Base-by-base conservation (phyloP, 2,113 vertebrate species). In the Gymnarchus niloticus region DNA sequence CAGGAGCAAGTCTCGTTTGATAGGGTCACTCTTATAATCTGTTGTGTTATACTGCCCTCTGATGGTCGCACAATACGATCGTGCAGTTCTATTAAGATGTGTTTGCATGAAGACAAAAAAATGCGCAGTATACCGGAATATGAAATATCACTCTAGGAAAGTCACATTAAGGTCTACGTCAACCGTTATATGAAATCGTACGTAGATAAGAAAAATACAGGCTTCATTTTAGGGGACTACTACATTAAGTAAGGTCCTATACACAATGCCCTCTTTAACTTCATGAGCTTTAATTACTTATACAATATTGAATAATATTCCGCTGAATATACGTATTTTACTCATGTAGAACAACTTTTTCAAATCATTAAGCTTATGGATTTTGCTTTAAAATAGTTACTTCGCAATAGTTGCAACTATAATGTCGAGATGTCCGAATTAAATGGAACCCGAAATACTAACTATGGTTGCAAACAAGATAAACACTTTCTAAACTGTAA, bases 21-120 rank as follows among this genome's bases (percentile, higher is more conserved):
- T n/a, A n/a, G 44, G 8, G 21, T 33, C 37, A 48, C 12, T 37
- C 37, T 77, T 7, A 12, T 78, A 23, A 78, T 78, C 44, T 48
- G 37, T 48, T 78, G 76, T 48, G 44, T 78, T 78, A 78, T 48
- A 78, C 44, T 78, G 76, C 76, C 76, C 37, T n/a, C 76, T 78
- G 44, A 2, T 48, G 76, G n/a, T n/a, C n/a, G n/a, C n/a, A n/a
- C n/a, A n/a, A n/a, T n/a, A n/a, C n/a, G n/a, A n/a, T n/a, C n/a
- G n/a, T n/a, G n/a, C n/a, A n/a, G n/a, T n/a, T n/a, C n/a, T n/a
- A n/a, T n/a, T n/a, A n/a, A n/a, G n/a, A n/a, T n/a, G n/a, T n/a
- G n/a, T n/a, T n/a, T n/a, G n/a, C n/a, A n/a, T n/a, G n/a, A n/a
- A n/a, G n/a, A n/a, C 61, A 65, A 10, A 14, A 69, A 69, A 65